A percentile compares a stretch with the other conserved stretches of the same genome.
Evolutionary conservation across 2,888 invertebrate genomes (phyloP).

Genomic region (Acanthococcus lagerstroemiae): DNA sequence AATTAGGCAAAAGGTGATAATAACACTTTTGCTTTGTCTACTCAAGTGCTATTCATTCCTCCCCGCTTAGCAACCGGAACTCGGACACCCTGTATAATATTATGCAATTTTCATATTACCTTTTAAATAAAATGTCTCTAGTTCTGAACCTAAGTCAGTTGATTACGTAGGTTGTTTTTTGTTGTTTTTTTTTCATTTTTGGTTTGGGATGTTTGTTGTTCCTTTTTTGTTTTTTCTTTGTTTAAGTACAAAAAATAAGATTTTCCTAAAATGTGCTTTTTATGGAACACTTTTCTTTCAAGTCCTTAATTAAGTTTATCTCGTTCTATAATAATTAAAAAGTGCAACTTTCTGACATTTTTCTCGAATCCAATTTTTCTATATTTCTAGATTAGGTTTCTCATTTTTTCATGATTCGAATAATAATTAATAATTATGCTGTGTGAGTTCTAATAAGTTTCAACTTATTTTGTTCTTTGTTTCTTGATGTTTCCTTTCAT

Average conservation of each 20-base stretch:
- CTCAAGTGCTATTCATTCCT: too few relatives aligned
- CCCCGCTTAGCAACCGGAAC: too few relatives aligned
- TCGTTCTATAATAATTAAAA: background rate
- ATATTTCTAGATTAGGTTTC: background rate
- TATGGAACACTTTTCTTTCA: background rate
- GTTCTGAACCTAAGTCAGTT: too few relatives aligned
- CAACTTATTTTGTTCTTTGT: background rate
- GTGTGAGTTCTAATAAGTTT: background rate
- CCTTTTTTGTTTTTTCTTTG: background rate
- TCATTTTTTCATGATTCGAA: background rate
- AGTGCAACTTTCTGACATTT: background rate
- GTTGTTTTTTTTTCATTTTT: background rate
- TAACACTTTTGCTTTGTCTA: too few relatives aligned
- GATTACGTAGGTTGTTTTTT: too few relatives aligned
- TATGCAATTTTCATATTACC: background rate
- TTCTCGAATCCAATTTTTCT: background rate
- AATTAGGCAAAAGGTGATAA: too few relatives aligned
- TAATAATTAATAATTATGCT: background rate
- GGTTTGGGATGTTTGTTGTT: background rate
- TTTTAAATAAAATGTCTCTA: too few relatives aligned
- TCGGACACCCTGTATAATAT: background rate
- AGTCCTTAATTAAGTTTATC: background rate
- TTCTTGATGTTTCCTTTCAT: background rate
- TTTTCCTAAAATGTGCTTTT: background rate
- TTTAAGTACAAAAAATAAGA: background rate